These are phyloP conservation scores for Tinamus major DNA, from an alignment of 2,797 vertebrate genomes.

Conservation along the genomic window DNA sequence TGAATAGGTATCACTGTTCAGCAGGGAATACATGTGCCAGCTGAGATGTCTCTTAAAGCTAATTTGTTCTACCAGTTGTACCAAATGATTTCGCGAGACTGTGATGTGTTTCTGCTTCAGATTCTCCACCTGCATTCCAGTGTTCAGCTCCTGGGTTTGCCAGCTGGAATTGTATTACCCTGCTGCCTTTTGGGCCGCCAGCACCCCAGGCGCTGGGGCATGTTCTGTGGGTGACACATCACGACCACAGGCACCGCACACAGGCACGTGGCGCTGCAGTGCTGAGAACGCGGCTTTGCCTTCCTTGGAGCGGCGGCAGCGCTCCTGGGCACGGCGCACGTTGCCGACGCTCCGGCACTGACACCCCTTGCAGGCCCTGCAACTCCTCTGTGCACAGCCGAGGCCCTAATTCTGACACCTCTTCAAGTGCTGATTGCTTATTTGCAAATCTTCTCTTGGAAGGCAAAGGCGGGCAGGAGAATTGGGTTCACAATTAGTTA, in stretches of 20 bases:
- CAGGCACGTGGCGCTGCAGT: background rate
- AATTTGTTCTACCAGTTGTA: constrained; percentile 74
- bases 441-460: background rate
- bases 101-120: constrained; percentile 55
- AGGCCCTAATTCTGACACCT: background rate
- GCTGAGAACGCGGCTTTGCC: background rate
- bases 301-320: too few species aligned
- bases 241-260: background rate
- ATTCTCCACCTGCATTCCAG: constrained; percentile 2
- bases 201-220: background rate
- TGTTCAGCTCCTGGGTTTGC: constrained; percentile 14
- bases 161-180: background rate
- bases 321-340: too few species aligned
- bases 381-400: background rate
- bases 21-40: constrained; percentile 74
- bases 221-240: background rate
- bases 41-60: constrained; percentile 77
- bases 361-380: background rate
- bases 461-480: background rate
- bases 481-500: background rate
- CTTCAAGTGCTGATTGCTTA: background rate
- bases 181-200: background rate
- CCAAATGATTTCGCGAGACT: constrained; percentile 67
- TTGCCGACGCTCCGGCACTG: background rate
- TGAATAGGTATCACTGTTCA: constrained; percentile 76